Base-by-base conservation (phyloP, 2,113 vertebrate species). In the Nibea albiflora region DNA sequence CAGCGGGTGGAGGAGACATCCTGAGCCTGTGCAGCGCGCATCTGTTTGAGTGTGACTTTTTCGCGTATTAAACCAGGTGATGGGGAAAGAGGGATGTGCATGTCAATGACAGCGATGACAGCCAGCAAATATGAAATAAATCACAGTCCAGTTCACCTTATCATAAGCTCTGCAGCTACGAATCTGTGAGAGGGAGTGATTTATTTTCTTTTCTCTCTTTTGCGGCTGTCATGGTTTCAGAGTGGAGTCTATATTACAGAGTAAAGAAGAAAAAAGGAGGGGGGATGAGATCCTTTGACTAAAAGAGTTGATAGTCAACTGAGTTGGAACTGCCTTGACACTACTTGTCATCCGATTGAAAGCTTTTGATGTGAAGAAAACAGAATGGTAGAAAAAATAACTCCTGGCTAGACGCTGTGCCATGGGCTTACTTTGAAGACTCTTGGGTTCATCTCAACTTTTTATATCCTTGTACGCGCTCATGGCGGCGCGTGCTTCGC, bases 361-460 rank as follows among this genome's bases (percentile, higher is more conserved):
- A 81, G 76, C 74, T 83, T 86, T 91, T 86, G 74, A 92, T 84
- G 74, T 85, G 68, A 72, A 88, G 80, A 70, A 80, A 88, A 79
- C 66, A 80, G 17, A 84, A 85, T 35, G 20, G 47, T 35, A 66
- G 60, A 58, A 81, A 87, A 90, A 80, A 77, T 52, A 75, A 71
- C 82, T 87, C 56, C 68, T 73, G 80, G 87, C 76, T 77, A 76
- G 78, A 71, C 6, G 17, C 73, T 56, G 80, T 87, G 81, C 85
- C 28, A 57, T 20, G 20, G 49, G 73, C 56, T 84, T 65, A 57
- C 76, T 83, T 82, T 86, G 60, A 89, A 88, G 81, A 76, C 58
- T 81, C 73, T 31, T 14, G 31, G 44, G 47, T 66, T 22, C 39
- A 52, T 78, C 39, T 57, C 42, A 31, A 63, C 70, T 75, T 72